Percentiles rank a stretch among this genome's conserved stretches.
These are phyloP conservation scores for Gymnocheta viridis DNA, from an alignment of 2,888 invertebrate genomes.

Conservation along the genomic window DNA sequence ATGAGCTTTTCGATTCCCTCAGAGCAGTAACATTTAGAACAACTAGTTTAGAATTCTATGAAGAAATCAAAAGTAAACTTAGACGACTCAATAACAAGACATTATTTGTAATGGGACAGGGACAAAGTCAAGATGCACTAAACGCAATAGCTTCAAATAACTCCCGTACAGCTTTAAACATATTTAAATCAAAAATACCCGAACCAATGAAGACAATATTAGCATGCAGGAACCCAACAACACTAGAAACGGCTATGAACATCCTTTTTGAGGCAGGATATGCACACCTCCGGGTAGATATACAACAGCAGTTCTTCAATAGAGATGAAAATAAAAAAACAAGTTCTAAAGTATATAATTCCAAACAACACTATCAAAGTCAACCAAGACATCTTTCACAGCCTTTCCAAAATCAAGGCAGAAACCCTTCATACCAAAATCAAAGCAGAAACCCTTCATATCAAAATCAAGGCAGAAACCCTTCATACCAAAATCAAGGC, in stretches of 20 bases:
- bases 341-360: not conserved
- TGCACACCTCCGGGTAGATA: not conserved
- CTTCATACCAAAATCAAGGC: not conserved
- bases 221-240: not conserved
- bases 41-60: constrained; percentile 50
- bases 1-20: constrained; percentile 37
- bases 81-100: constrained; percentile 60
- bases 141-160: constrained; percentile 57
- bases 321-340: not conserved
- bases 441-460: no score
- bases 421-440: no score
- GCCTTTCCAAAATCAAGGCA: not conserved
- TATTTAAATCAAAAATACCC: no score
- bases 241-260: not conserved
- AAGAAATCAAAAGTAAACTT: constrained; percentile 59
- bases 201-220: constrained; percentile 35
- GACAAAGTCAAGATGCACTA: constrained; percentile 19
- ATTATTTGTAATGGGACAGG: constrained; percentile 14
- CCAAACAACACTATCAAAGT: not conserved
- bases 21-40: not conserved
- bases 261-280: not conserved
- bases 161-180: constrained; percentile 55
- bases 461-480: not conserved
- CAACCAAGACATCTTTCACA: not conserved
- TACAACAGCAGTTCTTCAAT: not conserved